Evolutionary conservation across 2,888 invertebrate species (phyloP).

Genomic region (Clitarchus hookeri): DNA sequence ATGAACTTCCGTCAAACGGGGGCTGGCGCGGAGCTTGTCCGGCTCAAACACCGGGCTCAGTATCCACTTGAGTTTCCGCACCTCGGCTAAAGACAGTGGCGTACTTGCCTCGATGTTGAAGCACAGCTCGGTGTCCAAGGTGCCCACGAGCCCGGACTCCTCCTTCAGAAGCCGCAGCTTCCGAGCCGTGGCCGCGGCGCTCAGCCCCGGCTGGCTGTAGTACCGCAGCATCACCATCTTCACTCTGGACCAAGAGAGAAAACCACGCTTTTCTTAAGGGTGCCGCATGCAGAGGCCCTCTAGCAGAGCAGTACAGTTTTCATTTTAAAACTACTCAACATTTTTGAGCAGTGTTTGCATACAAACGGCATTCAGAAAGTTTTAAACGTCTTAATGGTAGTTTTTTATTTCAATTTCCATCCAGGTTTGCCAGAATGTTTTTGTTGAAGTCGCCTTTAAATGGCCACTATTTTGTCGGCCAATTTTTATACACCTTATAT

Average conservation of each 20-base stretch:
- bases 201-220: conserved; percentile 49
- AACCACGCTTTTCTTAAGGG: not conserved
- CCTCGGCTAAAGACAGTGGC: conserved; percentile 63
- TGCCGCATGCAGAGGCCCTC: no score
- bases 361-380: no score
- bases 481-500: no score
- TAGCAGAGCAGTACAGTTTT: no score
- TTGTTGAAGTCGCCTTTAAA: no score
- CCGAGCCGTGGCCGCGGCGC: conserved; percentile 45
- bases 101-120: conserved; percentile 74
- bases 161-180: conserved; percentile 47
- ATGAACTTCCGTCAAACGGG: conserved; percentile 55
- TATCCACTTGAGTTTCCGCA: conserved; percentile 75
- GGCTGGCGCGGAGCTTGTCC: conserved; percentile 61
- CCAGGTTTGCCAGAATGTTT: no score
- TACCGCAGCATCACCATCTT: conserved; percentile 45
- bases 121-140: conserved; percentile 74
- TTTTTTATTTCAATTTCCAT: no score
- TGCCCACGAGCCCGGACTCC: conserved; percentile 51
- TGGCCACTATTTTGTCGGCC: no score
- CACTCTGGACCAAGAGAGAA: not conserved
- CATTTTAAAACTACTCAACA: no score
- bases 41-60: conserved; percentile 72
- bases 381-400: no score
- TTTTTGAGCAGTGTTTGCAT: no score